Percentiles rank a stretch among this genome's conserved stretches.
phyloP scores from a whole-genome alignment of 1,140 invertebrate genomes.

The Frieseomelitta varia region DNA sequence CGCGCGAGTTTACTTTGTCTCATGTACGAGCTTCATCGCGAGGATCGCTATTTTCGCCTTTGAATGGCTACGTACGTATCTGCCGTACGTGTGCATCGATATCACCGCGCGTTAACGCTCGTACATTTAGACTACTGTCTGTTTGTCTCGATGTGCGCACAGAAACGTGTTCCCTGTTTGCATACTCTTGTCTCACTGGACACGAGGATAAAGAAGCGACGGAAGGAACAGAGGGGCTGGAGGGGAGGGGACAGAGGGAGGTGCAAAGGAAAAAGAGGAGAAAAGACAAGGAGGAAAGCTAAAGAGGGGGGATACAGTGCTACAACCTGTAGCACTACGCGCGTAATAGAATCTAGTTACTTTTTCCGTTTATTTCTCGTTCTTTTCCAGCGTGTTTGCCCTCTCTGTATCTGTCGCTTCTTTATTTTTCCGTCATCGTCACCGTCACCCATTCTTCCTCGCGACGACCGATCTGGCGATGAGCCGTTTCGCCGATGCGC shows the following conservation, averaged over 20 bases:
- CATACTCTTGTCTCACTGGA: background rate
- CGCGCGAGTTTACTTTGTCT: background rate
- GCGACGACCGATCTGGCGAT: conserved; percentile 9
- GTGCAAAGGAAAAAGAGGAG: background rate
- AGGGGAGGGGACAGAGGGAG: too few relatives aligned
- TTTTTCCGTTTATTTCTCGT: background rate
- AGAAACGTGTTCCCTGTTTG: conserved; percentile 16
- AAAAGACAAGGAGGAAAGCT: background rate
- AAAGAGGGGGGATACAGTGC: background rate
- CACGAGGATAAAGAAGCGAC: background rate
- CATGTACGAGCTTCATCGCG: background rate
- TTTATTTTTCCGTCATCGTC: background rate
- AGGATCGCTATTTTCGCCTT: conserved; percentile 1
- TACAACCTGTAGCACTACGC: too few relatives aligned
- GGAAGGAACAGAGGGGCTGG: background rate
- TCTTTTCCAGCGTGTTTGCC: background rate
- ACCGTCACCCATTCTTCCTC: background rate
- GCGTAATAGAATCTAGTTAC: background rate
- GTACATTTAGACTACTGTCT: background rate
- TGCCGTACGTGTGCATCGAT: conserved; percentile 1
- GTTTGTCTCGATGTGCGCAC: conserved; percentile 17
- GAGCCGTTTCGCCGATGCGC: background rate
- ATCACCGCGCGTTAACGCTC: conserved; percentile 18
- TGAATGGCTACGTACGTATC: background rate
- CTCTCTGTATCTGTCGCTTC: background rate